A percentile compares a stretch with the other conserved stretches of the same genome.
These are phyloP conservation scores for Pongo pygmaeus DNA, from an alignment of 2,113 vertebrate species.

Conservation along the genomic window DNA sequence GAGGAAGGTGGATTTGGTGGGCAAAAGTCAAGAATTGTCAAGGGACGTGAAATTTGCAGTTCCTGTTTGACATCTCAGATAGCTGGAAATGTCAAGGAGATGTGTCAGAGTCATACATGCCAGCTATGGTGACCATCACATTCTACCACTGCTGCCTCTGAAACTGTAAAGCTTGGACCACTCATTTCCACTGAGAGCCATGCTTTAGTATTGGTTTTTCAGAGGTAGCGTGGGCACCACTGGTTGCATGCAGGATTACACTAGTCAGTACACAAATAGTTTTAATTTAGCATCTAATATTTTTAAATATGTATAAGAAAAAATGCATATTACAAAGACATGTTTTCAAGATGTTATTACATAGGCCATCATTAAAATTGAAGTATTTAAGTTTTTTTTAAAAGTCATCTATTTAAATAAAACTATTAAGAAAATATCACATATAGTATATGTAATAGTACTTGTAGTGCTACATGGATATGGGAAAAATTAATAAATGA, in stretches of 20 bases:
- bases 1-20: background rate
- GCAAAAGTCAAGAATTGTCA: background rate
- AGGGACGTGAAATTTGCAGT: background rate
- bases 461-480: background rate
- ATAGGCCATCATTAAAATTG: background rate
- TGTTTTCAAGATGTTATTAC: slow-evolving; percentile 14
- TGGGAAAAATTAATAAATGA: background rate
- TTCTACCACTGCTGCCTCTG: rapidly evolving
- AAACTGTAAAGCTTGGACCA: background rate
- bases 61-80: background rate
- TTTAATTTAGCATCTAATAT: background rate
- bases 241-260: background rate
- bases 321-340: background rate
- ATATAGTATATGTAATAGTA: background rate
- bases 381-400: background rate
- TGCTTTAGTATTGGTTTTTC: background rate
- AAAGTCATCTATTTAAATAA: slow-evolving; percentile 12
- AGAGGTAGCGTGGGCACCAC: rapidly evolving
- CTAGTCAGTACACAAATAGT: background rate
- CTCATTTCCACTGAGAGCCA: rapidly evolving
- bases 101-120: background rate
- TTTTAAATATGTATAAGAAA: background rate
- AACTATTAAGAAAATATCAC: background rate
- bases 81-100: background rate
- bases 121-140: background rate